Evolutionary conservation across 2,797 vertebrate species (phyloP), one percentile per base, ranked within the genome.

Genomic region (Sylvilagus floridanus): DNA sequence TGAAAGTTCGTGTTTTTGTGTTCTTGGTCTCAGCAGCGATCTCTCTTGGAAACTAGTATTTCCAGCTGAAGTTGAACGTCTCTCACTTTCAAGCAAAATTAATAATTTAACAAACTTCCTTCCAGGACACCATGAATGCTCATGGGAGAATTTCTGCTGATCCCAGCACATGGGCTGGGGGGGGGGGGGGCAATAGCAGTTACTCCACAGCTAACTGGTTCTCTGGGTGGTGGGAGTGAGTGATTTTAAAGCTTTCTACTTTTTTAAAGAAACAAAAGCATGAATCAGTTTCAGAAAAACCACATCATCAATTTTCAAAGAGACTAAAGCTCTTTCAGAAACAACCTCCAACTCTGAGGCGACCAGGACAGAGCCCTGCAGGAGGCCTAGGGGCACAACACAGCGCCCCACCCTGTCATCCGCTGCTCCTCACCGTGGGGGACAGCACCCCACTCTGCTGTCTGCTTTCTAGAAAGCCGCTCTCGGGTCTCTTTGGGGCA

Each of bases 301-400:
- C 60, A 68, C 69, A 28, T n/a, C 8, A 37, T 50, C 37, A 71
- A 72, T 86, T 77, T 72, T 73, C 78, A 72, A 50, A 24, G 73
- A 76, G 52, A 32, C 47, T 3, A 35, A 26, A 79, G 37, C 35
- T 42, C 9, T 66, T 66, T 60, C 19, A 42, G 30, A 60, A 28
- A 14, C 13, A 7, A 57, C 4, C 30, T 60, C 30, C 19, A 26
- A n/a, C 54, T 30, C 21, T 10, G 17, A 17, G 17, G 35, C 4
- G 4, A 54, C 12, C 2, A 35, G 78, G 68, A 32, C 4, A 72
- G 16, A 37, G 30, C 26, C 11, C n/a, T 19, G 5, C 47, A n/a
- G 12, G 54, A n/a, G 3, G 24, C n/a, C 16, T 1, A 0, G 37
- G 2, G 0, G 50, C 73, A 22, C 22, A 2, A 5, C 4, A 35